Evolutionary conservation across 1,140 invertebrate species (phyloP).

Genomic region (Zaprionus taronus): DNA sequence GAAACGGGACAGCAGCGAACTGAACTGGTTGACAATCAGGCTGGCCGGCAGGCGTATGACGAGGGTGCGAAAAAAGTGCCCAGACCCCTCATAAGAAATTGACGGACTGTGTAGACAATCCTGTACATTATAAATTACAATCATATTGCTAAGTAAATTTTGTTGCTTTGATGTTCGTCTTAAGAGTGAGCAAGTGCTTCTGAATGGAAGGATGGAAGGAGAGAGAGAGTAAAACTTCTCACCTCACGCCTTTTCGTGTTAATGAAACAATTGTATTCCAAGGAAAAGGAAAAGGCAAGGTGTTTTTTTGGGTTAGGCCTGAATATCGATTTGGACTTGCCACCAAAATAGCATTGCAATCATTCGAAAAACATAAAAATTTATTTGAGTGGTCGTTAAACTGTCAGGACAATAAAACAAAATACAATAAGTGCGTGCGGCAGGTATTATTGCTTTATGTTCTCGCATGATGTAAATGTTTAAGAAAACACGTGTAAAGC

Average conservation of each 20-base stretch:
- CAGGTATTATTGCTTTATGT: conserved; percentile 16
- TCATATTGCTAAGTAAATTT: conserved; percentile 42
- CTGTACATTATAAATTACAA: conserved; percentile 41
- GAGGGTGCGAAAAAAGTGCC: background rate
- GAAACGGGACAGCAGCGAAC: conserved; percentile 28
- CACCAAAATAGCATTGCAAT: conserved; percentile 53
- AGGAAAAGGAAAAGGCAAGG: background rate
- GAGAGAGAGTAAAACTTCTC: background rate
- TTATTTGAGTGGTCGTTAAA: conserved; percentile 78
- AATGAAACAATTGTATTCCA: conserved; percentile 30
- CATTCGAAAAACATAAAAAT: conserved; percentile 80
- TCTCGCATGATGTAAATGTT: conserved; percentile 65
- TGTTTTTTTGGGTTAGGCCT: conserved; percentile 11
- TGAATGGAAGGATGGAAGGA: background rate
- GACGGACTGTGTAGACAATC: conserved; percentile 8
- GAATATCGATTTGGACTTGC: conserved; percentile 60
- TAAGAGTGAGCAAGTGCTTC: background rate
- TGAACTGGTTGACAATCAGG: conserved; percentile 71
- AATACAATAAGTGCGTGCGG: conserved; percentile 64
- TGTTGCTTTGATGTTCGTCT: conserved; percentile 55
- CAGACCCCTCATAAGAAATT: conserved; percentile 17
- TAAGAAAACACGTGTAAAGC: conserved; percentile 64
- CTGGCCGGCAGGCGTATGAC: conserved; percentile 26
- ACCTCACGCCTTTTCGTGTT: background rate
- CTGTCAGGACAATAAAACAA: conserved; percentile 63